Base-by-base conservation (phyloP, 2,113 vertebrate species). In the Barnardius zonarius region DNA sequence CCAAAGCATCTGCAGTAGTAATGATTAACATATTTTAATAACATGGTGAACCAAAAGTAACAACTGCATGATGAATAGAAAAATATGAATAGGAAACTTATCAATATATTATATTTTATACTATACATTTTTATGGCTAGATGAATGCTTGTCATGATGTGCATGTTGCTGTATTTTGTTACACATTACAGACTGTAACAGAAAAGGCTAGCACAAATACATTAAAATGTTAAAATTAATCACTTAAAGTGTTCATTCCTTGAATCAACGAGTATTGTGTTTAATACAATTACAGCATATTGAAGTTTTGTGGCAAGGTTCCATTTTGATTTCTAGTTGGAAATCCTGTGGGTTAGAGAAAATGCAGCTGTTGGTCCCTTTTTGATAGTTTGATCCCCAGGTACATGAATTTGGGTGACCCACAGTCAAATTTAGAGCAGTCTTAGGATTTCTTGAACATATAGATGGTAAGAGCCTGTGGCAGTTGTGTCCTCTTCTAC, bases 381-480 rank as follows among this genome's bases (percentile, higher is more conserved):
- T 91, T 69, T 93, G 64, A 23, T 24, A 5, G 55, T 33, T 82
- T 75, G 88, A 86, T 86, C 86, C 62, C 86, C 77, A 95, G 88
- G 66, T 95, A 67, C 5, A 0, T 0, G 1, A 57, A 79, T 81
- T 52, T 0, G 6, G 84, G 76, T 0, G 6, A 78, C 74, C 73
- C 1, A 1, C 44, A 35, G 77, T 28, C 70, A 51, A 59, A 88
- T 95, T 84, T 11, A 89, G 66, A 89, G 83, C 73, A 76, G 61
- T 41, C 76, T 73, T 57, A 78, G 80, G 77, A 93, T 93, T 95
- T 92, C 92, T 79, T 31, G 55, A 68, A 44, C 87, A 35, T 55
- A 88, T 68, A 72, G 64, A 48, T 86, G 51, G 46, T 95, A 90
- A 74, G 79, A 94, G 86, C 48, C 90, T 78, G 90, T 86, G 86